These are phyloP conservation scores for Phataginus tricuspis DNA, from an alignment of 2,797 vertebrate species.

Conservation along the genomic window DNA sequence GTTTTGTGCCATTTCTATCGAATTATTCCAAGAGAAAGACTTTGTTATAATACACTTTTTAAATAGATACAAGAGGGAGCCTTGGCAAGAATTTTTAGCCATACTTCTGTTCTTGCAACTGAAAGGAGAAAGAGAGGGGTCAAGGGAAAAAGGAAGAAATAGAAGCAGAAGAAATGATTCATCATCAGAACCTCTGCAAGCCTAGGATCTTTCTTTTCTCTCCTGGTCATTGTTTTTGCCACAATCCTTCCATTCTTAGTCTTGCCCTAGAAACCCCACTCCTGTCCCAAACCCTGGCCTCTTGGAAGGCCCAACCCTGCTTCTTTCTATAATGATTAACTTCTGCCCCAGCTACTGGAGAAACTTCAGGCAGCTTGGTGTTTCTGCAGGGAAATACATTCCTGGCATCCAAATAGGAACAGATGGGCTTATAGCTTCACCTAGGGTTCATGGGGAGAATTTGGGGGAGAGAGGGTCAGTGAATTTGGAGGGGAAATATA, in stretches of 20 bases:
- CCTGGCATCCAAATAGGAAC: neutral
- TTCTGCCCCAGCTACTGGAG: neutral
- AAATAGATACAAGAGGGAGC: neutral
- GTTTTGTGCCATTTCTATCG: neutral
- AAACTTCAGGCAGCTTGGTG: neutral
- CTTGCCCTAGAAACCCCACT: neutral
- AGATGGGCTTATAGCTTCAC: neutral
- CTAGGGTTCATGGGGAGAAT: neutral
- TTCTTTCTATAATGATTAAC: neutral
- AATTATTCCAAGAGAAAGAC: slow-evolving; percentile 7
- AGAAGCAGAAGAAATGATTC: neutral
- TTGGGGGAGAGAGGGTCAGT: neutral
- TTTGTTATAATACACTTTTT: neutral
- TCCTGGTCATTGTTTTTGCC: neutral
- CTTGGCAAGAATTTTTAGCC: neutral
- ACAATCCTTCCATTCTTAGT: neutral
- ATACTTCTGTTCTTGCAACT: neutral
- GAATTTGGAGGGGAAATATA: neutral
- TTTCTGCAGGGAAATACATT: neutral
- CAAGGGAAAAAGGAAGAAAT: neutral
- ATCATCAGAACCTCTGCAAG: neutral
- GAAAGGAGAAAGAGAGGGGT: neutral
- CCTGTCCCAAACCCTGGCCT: neutral
- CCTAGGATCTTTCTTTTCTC: neutral
- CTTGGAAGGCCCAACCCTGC: neutral